A percentile compares a stretch with the other conserved stretches of the same genome.
phyloP scores from a whole-genome alignment of 2,888 invertebrate genomes.

The Actias luna region DNA sequence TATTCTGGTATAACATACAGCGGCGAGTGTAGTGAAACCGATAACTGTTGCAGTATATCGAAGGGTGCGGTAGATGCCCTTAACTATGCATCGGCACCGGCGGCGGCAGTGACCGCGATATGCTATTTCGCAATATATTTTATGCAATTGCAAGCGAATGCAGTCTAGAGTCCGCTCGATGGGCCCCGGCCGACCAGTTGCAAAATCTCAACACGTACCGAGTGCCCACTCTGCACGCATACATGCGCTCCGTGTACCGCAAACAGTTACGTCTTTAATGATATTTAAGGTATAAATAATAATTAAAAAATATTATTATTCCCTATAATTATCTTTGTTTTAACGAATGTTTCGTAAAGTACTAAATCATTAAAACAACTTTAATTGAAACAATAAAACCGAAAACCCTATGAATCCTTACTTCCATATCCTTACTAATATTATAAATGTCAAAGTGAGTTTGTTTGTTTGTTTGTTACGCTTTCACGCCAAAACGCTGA shows the following conservation, averaged over 20 bases:
- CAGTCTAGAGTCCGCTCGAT: conserved; percentile 61
- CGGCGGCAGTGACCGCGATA: conserved; percentile 79
- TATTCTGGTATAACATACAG: too few species aligned
- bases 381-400: too few species aligned
- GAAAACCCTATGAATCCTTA: too few species aligned
- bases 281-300: not conserved
- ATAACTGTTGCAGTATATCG: conserved; percentile 23
- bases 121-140: conserved; percentile 66
- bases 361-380: too few species aligned
- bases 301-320: not conserved
- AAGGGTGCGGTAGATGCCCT: conserved; percentile 68
- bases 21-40: not conserved
- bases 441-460: too few species aligned
- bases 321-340: not conserved
- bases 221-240: conserved; percentile 47
- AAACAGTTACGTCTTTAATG: not conserved
- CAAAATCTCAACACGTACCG: conserved; percentile 56
- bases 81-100: conserved; percentile 49
- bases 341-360: not conserved
- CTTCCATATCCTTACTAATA: too few species aligned
- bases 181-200: conserved; percentile 64
- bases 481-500: too few species aligned
- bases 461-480: too few species aligned
- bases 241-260: conserved; percentile 21
- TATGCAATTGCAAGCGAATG: conserved; percentile 77